phyloP scores from a whole-genome alignment of 2,797 vertebrate species.

The Melanogrammus aeglefinus region DNA sequence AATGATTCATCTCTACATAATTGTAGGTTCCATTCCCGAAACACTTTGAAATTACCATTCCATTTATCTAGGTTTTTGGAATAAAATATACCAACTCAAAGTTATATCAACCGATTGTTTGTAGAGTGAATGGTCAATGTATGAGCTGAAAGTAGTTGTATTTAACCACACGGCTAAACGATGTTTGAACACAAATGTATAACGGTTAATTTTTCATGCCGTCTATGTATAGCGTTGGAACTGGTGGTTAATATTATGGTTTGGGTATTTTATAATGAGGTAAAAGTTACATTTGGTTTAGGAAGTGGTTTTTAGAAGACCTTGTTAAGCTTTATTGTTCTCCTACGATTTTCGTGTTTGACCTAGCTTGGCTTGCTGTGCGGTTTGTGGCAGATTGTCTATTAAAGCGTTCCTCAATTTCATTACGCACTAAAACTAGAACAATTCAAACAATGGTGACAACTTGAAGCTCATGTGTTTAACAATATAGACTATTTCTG shows the following conservation, averaged over 20 bases:
- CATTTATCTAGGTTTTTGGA: not conserved
- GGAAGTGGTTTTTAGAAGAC: not conserved
- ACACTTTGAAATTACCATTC: not conserved
- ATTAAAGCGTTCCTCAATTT: not conserved
- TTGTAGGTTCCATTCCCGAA: not conserved
- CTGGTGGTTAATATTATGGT: not conserved
- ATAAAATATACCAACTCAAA: not conserved
- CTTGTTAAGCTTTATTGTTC: not conserved
- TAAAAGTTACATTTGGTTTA: not conserved
- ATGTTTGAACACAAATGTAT: not conserved
- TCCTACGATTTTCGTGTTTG: not conserved
- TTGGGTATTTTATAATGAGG: not conserved
- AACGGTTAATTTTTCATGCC: not conserved
- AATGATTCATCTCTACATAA: not conserved
- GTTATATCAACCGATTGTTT: not conserved
- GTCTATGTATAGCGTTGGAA: not conserved
- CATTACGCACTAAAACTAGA: too few species aligned
- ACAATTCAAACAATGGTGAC: too few species aligned
- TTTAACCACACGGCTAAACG: not conserved
- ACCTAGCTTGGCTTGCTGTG: not conserved
- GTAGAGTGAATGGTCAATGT: not conserved
- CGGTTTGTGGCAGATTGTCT: not conserved
- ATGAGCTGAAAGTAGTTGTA: not conserved
- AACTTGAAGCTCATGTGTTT: too few species aligned
- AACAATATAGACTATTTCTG: too few species aligned